Base-by-base conservation (phyloP, 2,888 invertebrate species). In the Thereva unica region DNA sequence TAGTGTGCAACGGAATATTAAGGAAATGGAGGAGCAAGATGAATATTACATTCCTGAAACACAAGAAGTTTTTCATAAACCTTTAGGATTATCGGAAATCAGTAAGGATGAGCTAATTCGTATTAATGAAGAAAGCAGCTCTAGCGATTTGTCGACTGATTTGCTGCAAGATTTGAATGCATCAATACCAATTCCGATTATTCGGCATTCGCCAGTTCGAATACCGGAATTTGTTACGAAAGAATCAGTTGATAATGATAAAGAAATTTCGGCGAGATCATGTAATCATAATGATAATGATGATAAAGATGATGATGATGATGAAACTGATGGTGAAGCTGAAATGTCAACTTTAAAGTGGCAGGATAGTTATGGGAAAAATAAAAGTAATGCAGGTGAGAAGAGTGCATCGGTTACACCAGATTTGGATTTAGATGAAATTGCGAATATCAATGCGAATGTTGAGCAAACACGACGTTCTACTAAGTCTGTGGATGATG, bases 11-110 rank as follows among this genome's bases (percentile, higher is more conserved):
- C 49, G 35, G 3, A 54, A 53, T 53, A 65, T 68, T n/a, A 66
- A 69, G 38, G 5, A 54, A n/a, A 40, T 59, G 45, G 50, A 41
- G 5, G 70, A 72, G 37, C 74, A 75, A 54, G 72, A 74, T 45
- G 74, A 74, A 5, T 72, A 72, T 45, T 75, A 72, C 64, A 73
- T 76, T 65, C 76, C 76, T 34, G 76, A 76, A 70, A 76, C 76
- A 0, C 76, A 76, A 68, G 74, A 75, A 54, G 59, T 71, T 1
- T 50, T 67, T 3, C 40, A 42, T 4, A 38, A 5, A 41, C 45
- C 38, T 5, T 5, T 5, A 37, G 38, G 37, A 38, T 10, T 53
- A 35, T 37, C 35, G 3, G 12, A 37, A 37, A 2, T 42, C 8
- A 53, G 9, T 53, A 23, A 53, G 5, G 35, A 1, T 6, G 23